A percentile compares a stretch with the other conserved stretches of the same genome.
Conservation (phyloP, 2,113 vertebrate species). For the Phylloscopus trochilus region DNA sequence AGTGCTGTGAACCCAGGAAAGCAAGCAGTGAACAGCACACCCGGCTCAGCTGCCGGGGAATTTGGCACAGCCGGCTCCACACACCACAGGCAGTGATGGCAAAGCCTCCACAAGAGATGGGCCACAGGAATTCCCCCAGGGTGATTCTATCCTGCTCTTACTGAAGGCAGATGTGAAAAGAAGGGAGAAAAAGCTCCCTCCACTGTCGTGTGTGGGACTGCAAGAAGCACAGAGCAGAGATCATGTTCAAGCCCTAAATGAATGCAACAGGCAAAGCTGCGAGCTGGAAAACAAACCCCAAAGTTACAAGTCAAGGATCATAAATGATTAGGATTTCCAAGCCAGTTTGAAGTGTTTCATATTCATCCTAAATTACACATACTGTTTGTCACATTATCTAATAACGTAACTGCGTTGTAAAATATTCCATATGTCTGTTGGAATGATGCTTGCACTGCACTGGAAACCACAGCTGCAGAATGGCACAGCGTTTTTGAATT, state of each 20-base stretch:
- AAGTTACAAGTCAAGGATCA: background rate
- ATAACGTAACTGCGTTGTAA: background rate
- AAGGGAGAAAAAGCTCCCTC: background rate
- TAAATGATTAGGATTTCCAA: background rate
- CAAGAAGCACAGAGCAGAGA: background rate
- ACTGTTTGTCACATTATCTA: background rate
- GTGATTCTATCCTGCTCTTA: background rate
- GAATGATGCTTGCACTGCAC: background rate
- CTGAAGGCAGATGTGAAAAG: background rate
- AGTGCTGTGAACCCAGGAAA: background rate
- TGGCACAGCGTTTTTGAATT: background rate
- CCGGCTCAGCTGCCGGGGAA: background rate
- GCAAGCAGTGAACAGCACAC: fast-evolving
- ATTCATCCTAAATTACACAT: background rate
- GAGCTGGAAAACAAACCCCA: background rate
- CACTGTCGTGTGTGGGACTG: fast-evolving
- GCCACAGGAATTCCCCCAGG: background rate
- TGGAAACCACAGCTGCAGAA: slow-evolving; percentile 9
- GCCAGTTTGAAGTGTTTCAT: background rate
- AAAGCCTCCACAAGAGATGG: background rate
- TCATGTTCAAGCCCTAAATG: background rate
- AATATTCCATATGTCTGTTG: background rate
- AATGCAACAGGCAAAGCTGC: background rate
- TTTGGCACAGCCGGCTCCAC: background rate
- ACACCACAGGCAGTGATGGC: background rate